Evolutionary conservation across 2,888 invertebrate species (phyloP).

Genomic region (Belgica antarctica): DNA sequence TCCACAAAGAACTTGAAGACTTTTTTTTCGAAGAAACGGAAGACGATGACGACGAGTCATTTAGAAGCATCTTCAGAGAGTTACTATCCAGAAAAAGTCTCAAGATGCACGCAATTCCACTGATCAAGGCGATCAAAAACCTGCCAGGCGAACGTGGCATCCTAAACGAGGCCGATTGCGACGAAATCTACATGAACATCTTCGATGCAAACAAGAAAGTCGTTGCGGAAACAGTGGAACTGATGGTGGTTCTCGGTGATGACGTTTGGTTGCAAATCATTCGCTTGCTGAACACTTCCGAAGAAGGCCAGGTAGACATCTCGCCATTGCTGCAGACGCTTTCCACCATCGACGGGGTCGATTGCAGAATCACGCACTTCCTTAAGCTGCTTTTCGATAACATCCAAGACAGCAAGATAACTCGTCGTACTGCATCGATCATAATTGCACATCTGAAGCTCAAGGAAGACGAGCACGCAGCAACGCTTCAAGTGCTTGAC

Average conservation of each 20-base stretch:
- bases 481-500: background rate
- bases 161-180: background rate
- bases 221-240: background rate
- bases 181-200: background rate
- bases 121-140: background rate
- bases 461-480: background rate
- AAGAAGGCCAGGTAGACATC: background rate
- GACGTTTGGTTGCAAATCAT: background rate
- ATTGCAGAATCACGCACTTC: background rate
- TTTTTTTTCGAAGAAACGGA: background rate
- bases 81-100: background rate
- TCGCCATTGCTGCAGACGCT: background rate
- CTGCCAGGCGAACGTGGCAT: background rate
- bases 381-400: background rate
- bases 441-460: background rate
- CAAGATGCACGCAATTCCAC: background rate
- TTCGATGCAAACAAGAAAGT: background rate
- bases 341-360: background rate
- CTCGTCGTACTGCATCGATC: background rate
- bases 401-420: background rate
- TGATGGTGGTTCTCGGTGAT: background rate
- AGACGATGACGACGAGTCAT: background rate
- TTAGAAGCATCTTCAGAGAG: background rate
- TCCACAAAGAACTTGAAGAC: background rate
- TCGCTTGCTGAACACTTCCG: background rate